Conservation (phyloP, 2,113 vertebrate genomes). For the Anolis carolinensis region DNA sequence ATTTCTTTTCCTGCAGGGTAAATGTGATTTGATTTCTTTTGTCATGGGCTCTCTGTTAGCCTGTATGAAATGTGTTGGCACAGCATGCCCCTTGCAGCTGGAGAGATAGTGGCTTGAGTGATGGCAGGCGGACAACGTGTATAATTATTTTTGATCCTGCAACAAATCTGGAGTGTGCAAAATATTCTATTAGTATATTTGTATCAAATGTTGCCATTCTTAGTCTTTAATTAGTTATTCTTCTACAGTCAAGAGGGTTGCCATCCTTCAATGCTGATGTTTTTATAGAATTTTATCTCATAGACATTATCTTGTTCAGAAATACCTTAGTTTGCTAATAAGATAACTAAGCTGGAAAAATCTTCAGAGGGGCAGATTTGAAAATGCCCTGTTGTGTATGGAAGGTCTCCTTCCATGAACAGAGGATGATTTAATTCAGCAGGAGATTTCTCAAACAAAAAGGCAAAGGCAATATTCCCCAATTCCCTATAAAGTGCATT, state of each 20-base stretch:
- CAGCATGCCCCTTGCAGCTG: conserved; percentile 3
- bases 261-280: neutral
- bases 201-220: neutral
- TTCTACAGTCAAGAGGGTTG: neutral
- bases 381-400: neutral
- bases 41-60: conserved; percentile 3
- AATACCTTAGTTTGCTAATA: neutral
- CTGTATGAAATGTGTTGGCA: conserved; percentile 24
- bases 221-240: neutral
- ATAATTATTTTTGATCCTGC: neutral
- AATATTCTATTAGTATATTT: neutral
- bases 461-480: neutral
- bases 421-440: neutral
- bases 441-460: neutral
- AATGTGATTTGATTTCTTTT: conserved; percentile 43
- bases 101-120: neutral
- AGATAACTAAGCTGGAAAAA: too few species aligned
- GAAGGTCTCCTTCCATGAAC: neutral
- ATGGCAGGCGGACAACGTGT: neutral
- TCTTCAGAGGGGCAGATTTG: neutral
- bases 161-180: neutral
- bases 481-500: neutral
- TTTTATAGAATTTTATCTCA: neutral
- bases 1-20: conserved; percentile 32
- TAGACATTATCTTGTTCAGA: neutral